Base-by-base conservation (phyloP, 2,888 invertebrate species). In the Tricholauxania praeusta region DNA sequence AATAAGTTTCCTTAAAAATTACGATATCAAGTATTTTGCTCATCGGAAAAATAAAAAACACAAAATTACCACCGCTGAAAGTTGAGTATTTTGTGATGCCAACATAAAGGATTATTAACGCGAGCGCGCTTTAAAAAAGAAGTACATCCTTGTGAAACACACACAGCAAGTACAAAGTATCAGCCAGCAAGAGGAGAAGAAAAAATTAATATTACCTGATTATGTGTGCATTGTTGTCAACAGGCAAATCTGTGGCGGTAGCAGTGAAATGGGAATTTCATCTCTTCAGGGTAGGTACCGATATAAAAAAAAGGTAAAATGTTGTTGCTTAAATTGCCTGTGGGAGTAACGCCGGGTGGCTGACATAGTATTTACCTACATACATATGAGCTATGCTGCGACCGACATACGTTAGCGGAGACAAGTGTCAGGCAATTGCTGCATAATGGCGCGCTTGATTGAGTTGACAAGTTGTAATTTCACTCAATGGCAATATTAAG, bases 381-480 rank as follows among this genome's bases (percentile, higher is more conserved):
- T 47, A 15, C 48, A 17, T 51, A 15, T 48, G 17, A 7, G 51
- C 14, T 32, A 59, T 59, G 48, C 69, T 55, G 12, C 32, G 15
- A 65, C 14, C 15, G 19, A 14, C 12, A 78, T 75, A 77, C 81
- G 81, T 79, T 82, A 81, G 80, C 77, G 72, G 78, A 76, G 78
- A 81, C 83, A 82, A 83, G 82, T 84, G 83, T 77, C 81, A 80
- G 84, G 39, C 81, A 84, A 84, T 82, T 82, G 81, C 79, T 80
- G 83, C 81, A 83, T 82, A 84, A 83, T 71, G 80, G 84, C 82
- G 82, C 82, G 84, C 83, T 83, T 83, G 84, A 83, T 83, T 83
- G 82, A 82, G 84, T 83, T 83, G 82, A 84, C 83, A 84, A 83
- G 83, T 82, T 84, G 83, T 84, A 84, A 83, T 83, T 83, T 84